These are phyloP conservation scores for Turritopsis rubra DNA, from an alignment of 30 jellyfish, hydroid and myxozoan genomes.

Conservation along the genomic window DNA sequence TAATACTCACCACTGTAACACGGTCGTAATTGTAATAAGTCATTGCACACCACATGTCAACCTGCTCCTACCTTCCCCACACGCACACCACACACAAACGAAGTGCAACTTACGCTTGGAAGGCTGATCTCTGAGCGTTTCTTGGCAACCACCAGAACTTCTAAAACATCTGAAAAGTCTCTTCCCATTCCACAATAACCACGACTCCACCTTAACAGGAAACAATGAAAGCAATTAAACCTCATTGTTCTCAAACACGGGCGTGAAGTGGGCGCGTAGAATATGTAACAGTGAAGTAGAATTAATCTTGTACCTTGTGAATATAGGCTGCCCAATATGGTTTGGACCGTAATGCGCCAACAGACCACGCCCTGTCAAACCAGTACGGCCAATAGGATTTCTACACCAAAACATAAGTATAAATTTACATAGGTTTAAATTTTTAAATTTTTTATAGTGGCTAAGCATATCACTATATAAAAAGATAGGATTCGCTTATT, in stretches of 20 bases:
- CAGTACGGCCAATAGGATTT: slow-evolving; percentile 82
- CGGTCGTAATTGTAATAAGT: no score
- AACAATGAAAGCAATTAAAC: neutral
- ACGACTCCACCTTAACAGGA: slow-evolving; percentile 1
- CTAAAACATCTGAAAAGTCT: slow-evolving; percentile 8
- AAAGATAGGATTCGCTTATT: no score
- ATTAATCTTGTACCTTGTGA: no score
- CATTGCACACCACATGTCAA: no score
- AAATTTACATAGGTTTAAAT: no score
- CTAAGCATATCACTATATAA: no score
- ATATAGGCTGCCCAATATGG: slow-evolving; percentile 34
- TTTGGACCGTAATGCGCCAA: slow-evolving; percentile 69
- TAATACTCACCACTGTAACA: no score
- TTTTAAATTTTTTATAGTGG: no score
- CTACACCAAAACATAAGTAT: slow-evolving; percentile 20
- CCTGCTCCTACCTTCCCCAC: no score
- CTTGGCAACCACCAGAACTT: neutral
- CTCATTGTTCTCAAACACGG: neutral
- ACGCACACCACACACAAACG: neutral
- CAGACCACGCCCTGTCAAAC: slow-evolving; percentile 64
- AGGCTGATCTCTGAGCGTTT: neutral
- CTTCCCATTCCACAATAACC: neutral
- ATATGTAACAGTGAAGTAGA: no score
- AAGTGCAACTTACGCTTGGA: slow-evolving; percentile 8
- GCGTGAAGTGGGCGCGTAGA: no score